Percentiles rank a stretch among this genome's conserved stretches.
Evolutionary conservation across 1,140 invertebrate species (phyloP).

Genomic region (Pseudomyrmex dendroicus): DNA sequence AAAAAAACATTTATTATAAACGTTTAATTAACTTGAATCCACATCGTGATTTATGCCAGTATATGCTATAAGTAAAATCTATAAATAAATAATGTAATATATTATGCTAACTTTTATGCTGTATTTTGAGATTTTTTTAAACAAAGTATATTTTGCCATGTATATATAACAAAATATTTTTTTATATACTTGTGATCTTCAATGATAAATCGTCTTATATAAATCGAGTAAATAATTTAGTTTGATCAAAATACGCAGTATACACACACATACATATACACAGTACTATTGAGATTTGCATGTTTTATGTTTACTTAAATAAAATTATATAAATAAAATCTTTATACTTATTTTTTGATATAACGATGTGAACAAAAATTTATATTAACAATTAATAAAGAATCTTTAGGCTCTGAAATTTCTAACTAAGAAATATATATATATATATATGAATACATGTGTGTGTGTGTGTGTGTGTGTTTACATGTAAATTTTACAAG

Average conservation of each 20-base stretch:
- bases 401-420: no score
- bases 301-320: not conserved
- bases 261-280: no score
- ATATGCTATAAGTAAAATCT: not conserved
- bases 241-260: no score
- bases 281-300: not conserved
- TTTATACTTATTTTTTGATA: constrained; percentile 4
- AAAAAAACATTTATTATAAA: constrained; percentile 5
- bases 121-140: not conserved
- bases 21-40: not conserved
- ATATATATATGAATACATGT: no score
- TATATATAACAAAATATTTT: not conserved
- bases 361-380: not conserved
- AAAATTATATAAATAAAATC: not conserved
- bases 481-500: no score
- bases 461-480: no score
- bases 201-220: no score
- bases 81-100: constrained; percentile 8
- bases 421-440: no score
- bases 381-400: not conserved
- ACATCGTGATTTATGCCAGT: not conserved
- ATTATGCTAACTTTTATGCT: not conserved
- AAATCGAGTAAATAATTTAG: no score
- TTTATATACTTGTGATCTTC: not conserved
- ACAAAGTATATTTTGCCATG: no score